These are phyloP conservation scores for Pseudococcus longispinus DNA, from an alignment of 2,888 invertebrate genomes.

Conservation along the genomic window DNA sequence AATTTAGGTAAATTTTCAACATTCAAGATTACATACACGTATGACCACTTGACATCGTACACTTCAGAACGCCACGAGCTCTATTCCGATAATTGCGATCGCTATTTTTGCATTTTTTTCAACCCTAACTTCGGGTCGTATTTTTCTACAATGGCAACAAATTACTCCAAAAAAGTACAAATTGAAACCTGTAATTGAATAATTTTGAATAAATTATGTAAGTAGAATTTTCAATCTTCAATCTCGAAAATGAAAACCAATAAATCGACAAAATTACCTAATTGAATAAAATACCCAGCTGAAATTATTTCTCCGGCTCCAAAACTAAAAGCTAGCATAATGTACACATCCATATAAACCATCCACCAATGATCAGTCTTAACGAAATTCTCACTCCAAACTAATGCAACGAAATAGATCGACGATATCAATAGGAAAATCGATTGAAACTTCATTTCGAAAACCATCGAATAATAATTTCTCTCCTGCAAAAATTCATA, in stretches of 20 bases:
- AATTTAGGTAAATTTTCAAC: too few species aligned
- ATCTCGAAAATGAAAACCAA: neutral
- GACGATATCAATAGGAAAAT: neutral
- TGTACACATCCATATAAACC: neutral
- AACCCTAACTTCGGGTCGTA: neutral
- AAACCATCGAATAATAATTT: neutral
- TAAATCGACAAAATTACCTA: neutral
- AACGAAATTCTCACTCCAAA: neutral
- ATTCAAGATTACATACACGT: too few species aligned
- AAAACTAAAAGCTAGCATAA: neutral
- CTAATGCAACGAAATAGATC: neutral
- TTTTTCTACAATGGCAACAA: neutral
- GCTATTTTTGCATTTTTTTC: neutral
- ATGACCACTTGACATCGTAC: neutral
- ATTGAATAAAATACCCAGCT: neutral
- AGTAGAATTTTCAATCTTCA: neutral
- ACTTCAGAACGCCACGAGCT: neutral
- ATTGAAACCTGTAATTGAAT: neutral
- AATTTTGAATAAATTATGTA: neutral
- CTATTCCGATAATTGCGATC: neutral
- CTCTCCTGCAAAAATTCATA: neutral
- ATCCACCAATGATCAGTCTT: neutral
- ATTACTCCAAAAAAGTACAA: neutral
- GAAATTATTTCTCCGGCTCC: neutral
- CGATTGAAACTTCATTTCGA: neutral